These are phyloP conservation scores for Cephus spinipes DNA, from an alignment of 2,888 invertebrate genomes.

Conservation along the genomic window DNA sequence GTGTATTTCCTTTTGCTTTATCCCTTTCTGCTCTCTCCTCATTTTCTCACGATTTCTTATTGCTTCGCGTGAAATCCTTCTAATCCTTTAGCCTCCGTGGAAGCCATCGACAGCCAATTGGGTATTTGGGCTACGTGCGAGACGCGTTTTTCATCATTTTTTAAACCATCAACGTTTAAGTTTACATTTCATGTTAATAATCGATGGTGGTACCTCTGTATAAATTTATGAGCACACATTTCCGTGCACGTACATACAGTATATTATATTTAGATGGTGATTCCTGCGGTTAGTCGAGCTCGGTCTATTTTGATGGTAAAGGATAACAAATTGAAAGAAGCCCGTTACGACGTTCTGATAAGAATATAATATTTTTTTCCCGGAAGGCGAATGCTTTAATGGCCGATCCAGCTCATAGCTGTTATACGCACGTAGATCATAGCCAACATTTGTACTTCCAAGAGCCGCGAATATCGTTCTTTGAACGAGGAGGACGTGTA, in stretches of 20 bases:
- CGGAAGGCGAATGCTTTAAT: neutral
- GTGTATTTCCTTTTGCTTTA: neutral
- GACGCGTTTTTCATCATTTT: neutral
- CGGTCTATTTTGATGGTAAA: neutral
- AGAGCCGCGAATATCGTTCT: neutral
- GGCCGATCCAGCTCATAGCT: slow-evolving; percentile 2
- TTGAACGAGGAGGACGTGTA: neutral
- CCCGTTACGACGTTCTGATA: neutral
- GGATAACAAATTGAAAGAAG: neutral
- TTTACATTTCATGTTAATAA: neutral
- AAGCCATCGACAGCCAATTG: neutral
- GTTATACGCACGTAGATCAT: neutral
- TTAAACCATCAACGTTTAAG: neutral
- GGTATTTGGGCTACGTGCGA: neutral
- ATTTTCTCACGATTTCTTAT: neutral
- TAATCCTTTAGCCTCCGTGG: neutral
- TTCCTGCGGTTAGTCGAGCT: neutral
- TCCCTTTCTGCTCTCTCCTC: neutral
- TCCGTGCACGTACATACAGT: neutral
- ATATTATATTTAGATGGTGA: neutral
- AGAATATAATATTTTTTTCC: neutral
- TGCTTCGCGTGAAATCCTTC: neutral
- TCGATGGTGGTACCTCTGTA: neutral
- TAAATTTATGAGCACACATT: neutral
- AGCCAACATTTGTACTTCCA: neutral